Evolutionary conservation across 2,113 vertebrate genomes (phyloP), one percentile per base, ranked within the genome.

Genomic region (Perca flavescens): DNA sequence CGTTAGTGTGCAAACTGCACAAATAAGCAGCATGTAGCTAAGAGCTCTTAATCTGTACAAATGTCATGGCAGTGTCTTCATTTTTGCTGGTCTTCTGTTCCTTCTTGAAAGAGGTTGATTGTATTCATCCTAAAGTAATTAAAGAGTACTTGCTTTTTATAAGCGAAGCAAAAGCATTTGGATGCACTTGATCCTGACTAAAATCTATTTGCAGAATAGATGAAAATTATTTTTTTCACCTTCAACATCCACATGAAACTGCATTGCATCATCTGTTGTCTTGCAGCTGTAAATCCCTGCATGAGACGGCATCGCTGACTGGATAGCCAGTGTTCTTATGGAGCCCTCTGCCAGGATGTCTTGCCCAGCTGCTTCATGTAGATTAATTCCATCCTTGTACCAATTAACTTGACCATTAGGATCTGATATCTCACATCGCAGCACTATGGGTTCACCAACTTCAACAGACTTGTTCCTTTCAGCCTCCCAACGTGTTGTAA

Each of bases 181-280:
- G 4, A 53, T 74, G 28, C 34, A 36, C 3, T 50, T 71, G 40
- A 58, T 10, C n/a, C 12, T n/a, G 19, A 46, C 17, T 40, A 52
- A 74, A 71, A 68, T 74, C 12, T 5, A 49, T 69, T 82, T 78
- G 17, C 2, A 72, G 14, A 56, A 57, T 40, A 70, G 52, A 71
- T 64, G 9, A 65, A 85, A 91, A 69, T 53, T 82, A 54, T 25
- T 74, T 89, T 79, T 82, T 78, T 94, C 94, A 96, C 96, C 96
- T 93, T 94, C 90, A 76, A 96, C 93, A 67, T 95, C 94, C 90
- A 96, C 93, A 77, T 89, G 91, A 93, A 94, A 94, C 68, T 90
- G 88, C 73, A 91, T 11, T 28, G 80, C 87, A 68, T 95, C 93
- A 80, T 94, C 88, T 74, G 84, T 85, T 58, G 95, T 91, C 78